Base-by-base conservation (phyloP, 2,113 vertebrate genomes). In the Helogale parvula region DNA sequence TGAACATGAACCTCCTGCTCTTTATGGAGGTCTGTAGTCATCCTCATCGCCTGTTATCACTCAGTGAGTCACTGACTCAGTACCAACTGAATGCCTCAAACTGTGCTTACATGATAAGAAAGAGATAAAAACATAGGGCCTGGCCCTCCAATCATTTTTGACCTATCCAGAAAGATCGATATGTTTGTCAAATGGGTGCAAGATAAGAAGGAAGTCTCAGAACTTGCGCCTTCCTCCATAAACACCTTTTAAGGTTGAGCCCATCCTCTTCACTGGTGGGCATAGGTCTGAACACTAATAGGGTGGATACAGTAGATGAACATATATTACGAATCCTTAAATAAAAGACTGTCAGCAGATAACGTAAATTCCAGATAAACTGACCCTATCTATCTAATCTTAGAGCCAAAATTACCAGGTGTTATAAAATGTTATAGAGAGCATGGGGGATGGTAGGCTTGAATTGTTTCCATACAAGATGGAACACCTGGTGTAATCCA, bases 171-270 rank as follows among this genome's bases (percentile, higher is more conserved):
- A 63, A 47, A 72, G 14, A 41, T 4, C 3, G 33, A 38, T 29
- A 23, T 2, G 6, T 13, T 69, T 31, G 27, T 16, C n/a, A 50
- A 87, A 31, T n/a, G 6, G 52, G 35, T 8, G 15, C 7, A 13
- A 50, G 23, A 16, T 7, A 2, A 33, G 31, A 90, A 6, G 31
- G 9, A 1, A 5, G 27, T 38, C 41, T 19, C 7, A 1, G 11
- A 60, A 19, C 1, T 21, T 16, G 19, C 1, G 0, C 16, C 25
- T n/a, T n/a, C 31, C 1, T 10, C 16, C 12, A 14, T 0, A 1
- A 5, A 10, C 33, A 21, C 71, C 5, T 16, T n/a, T 31, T 77
- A 16, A 69, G 5, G 25, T 6, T 1, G 21, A 47, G 27, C 15
- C 2, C 3, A 0, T 16, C 71, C 80, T 66, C 33, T 10, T 41